phyloP scores from a whole-genome alignment of 2,888 invertebrate genomes.

The Ormyrus rosae region DNA sequence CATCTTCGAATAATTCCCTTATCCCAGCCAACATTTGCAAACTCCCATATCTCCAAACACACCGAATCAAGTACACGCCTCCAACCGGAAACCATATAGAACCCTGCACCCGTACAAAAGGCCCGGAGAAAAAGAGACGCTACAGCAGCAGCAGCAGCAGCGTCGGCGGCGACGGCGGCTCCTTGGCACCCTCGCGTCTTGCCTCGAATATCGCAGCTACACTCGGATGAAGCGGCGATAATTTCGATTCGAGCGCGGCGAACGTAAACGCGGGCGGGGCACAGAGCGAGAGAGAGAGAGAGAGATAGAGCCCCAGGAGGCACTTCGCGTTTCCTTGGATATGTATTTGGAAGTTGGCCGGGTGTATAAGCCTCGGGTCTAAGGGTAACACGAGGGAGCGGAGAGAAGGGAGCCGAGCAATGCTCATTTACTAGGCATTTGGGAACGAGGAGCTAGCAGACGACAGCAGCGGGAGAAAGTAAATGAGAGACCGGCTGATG shows the following conservation, averaged over 20 bases:
- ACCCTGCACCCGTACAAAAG: no score
- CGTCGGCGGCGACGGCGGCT: no score
- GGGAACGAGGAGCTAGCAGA: neutral
- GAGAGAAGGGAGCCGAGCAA: neutral
- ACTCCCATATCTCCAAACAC: no score
- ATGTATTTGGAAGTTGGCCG: neutral
- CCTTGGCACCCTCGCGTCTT: no score
- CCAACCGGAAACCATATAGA: no score
- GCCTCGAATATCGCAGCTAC: no score
- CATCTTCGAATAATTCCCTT: no score
- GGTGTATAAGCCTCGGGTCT: neutral
- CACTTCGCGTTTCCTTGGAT: slow-evolving; percentile 46
- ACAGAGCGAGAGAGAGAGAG: neutral
- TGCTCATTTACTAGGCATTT: slow-evolving; percentile 27
- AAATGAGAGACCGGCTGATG: neutral
- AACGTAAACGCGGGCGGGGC: no score
- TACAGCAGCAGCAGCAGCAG: no score
- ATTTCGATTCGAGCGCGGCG: slow-evolving; percentile 23
- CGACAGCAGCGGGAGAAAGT: neutral
- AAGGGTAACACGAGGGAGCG: slow-evolving; percentile 22
- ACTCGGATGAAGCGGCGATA: slow-evolving; percentile 11
- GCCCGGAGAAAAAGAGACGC: no score
- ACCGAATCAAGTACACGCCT: no score
- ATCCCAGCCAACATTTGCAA: no score
- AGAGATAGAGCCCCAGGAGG: slow-evolving; percentile 5